Conservation (phyloP, 1,140 invertebrate genomes). For the fruit fly (Drosophila melanogaster) region Release_6_plus_ISO1_MT NT_033777.3:28659001-28659500, state of each 20-base stretch:
- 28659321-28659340: too few relatives aligned
- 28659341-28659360: too few relatives aligned
- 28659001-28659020: conserved; percentile 33
- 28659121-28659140: neutral
- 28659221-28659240: too few relatives aligned
- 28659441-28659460: conserved; percentile 24
- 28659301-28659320: too few relatives aligned
- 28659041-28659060: neutral
- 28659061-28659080: too few relatives aligned
- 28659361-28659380: neutral
- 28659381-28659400: neutral
- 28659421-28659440: conserved; percentile 42
- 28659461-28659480: conserved; percentile 30
- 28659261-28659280: too few relatives aligned
- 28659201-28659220: too few relatives aligned
- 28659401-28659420: conserved; percentile 1
- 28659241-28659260: too few relatives aligned
- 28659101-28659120: too few relatives aligned
- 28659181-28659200: neutral
- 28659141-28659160: neutral
- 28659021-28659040: conserved; percentile 4
- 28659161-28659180: neutral
- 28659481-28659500: conserved; percentile 56
- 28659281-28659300: too few relatives aligned
- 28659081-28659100: too few relatives aligned